Evolutionary conservation across 2,113 vertebrate species (phyloP).

Genomic region (Corythoichthys haematopterus): DNA sequence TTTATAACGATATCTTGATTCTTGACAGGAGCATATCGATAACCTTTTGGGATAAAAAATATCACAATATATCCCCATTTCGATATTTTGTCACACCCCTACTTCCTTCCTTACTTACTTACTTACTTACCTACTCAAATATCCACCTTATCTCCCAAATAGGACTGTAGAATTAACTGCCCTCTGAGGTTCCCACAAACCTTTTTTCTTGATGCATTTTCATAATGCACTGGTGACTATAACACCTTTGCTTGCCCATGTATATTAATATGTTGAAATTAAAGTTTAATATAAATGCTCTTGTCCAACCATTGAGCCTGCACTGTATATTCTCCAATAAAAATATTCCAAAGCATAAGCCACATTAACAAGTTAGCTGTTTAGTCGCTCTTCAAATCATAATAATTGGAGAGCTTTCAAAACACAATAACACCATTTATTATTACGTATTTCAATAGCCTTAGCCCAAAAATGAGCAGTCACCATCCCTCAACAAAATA

Average conservation of each 20-base stretch:
- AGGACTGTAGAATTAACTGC: background rate
- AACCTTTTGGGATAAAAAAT: too few relatives aligned
- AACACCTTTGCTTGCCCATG: slow-evolving; percentile 21
- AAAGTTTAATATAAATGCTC: slow-evolving; percentile 5
- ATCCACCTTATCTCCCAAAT: background rate
- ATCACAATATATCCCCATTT: too few relatives aligned
- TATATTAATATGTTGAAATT: slow-evolving; percentile 7
- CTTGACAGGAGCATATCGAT: too few relatives aligned
- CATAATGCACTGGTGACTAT: slow-evolving; percentile 10
- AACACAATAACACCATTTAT: background rate
- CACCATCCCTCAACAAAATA: background rate
- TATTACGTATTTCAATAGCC: background rate
- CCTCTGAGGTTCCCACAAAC: background rate
- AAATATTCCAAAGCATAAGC: slow-evolving; percentile 14
- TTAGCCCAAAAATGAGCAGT: background rate
- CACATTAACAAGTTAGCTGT: slow-evolving; percentile 10
- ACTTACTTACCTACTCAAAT: too few relatives aligned
- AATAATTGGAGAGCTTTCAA: background rate
- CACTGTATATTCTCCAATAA: slow-evolving; percentile 10
- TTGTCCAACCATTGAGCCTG: slow-evolving; percentile 26
- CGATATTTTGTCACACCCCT: too few relatives aligned
- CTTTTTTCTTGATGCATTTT: slow-evolving; percentile 12
- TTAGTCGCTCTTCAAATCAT: background rate
- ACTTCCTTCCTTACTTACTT: too few relatives aligned
- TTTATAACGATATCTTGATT: too few relatives aligned